These are phyloP conservation scores for Dasyornis broadbenti DNA, from an alignment of 2,113 vertebrate species.

Conservation along the genomic window DNA sequence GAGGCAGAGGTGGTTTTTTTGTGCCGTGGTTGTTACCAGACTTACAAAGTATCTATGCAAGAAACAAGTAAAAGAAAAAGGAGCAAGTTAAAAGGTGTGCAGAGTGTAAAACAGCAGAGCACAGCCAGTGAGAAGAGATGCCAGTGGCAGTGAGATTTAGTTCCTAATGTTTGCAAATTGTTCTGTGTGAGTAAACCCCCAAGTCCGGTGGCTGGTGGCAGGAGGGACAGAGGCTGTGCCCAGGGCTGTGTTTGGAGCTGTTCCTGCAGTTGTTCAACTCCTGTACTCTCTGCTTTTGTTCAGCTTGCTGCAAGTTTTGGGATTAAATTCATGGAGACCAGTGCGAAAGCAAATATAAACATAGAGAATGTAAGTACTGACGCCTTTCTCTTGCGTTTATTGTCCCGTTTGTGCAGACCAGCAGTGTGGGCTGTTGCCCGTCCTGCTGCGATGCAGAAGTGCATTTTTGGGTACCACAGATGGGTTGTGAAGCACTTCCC, in stretches of 20 bases:
- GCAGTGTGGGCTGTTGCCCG: rapidly evolving
- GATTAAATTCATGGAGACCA: constrained; percentile 99
- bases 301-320: constrained; percentile 92
- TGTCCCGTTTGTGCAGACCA: not conserved
- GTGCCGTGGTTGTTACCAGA: too few species aligned
- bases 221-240: not conserved
- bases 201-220: rapidly evolving
- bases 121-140: not conserved
- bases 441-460: not conserved
- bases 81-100: not conserved
- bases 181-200: not conserved
- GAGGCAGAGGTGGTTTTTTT: not conserved
- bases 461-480: rapidly evolving
- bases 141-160: rapidly evolving
- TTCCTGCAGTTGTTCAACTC: not conserved
- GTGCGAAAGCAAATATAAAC: constrained; percentile 97
- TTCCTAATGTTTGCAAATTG: not conserved
- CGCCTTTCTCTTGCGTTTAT: rapidly evolving
- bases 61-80: not conserved
- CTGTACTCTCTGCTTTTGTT: not conserved
- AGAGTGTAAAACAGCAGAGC: not conserved
- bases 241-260: not conserved
- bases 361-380: constrained; percentile 89
- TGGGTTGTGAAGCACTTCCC: not conserved
- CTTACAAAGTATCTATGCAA: rapidly evolving